Evolutionary conservation across 2,888 invertebrate genomes (phyloP).

Genomic region (Melieria picta): DNA sequence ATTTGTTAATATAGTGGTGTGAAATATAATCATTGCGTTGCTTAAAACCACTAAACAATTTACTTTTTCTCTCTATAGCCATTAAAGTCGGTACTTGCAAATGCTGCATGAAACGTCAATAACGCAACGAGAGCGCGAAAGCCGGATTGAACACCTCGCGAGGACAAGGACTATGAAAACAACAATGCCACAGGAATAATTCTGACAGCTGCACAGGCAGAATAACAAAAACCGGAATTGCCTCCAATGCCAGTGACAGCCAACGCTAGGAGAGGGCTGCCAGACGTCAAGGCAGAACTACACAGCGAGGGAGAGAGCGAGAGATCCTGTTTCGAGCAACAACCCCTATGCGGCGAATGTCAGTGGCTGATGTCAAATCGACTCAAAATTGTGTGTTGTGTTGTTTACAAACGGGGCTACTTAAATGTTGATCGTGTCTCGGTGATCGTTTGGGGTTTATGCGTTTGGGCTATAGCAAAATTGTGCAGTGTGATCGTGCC

Average conservation of each 20-base stretch:
- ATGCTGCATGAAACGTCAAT: background rate
- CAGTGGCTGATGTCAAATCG: conserved; percentile 1
- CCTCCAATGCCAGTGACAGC: background rate
- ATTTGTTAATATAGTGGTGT: too few relatives aligned
- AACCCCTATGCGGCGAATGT: conserved; percentile 31
- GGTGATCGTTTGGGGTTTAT: conserved; percentile 48
- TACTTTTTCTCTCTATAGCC: background rate
- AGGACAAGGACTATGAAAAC: background rate
- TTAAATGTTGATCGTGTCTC: conserved; percentile 44
- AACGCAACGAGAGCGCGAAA: background rate
- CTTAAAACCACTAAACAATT: background rate
- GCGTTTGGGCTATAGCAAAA: conserved; percentile 44
- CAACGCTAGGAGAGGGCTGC: background rate
- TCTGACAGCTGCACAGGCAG: conserved; percentile 6
- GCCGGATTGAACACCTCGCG: background rate
- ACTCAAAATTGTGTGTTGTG: conserved; percentile 8
- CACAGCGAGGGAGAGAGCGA: conserved; percentile 17
- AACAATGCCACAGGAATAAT: background rate
- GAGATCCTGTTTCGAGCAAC: conserved; percentile 29
- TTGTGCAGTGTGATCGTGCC: conserved; percentile 56
- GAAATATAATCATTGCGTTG: too few relatives aligned
- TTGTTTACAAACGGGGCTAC: conserved; percentile 45
- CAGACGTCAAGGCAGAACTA: conserved; percentile 12
- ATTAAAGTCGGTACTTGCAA: background rate
- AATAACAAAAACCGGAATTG: conserved; percentile 39